Base-by-base conservation (phyloP, 2,888 invertebrate species). In the Tupiocoris notatus region DNA sequence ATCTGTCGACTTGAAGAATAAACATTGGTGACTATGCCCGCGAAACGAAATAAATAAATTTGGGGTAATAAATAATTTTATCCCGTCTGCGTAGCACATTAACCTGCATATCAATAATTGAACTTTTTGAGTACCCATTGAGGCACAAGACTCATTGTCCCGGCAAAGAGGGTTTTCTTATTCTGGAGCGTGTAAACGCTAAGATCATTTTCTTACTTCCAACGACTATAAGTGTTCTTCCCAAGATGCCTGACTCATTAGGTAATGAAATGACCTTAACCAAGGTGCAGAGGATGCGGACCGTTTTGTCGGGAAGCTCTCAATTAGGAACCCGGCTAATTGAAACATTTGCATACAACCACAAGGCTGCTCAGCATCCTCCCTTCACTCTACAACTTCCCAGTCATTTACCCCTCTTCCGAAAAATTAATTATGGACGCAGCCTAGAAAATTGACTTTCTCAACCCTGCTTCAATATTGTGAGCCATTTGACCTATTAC, bases 311-410 rank as follows among this genome's bases (percentile, higher is more conserved):
- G 56, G 64, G 39, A 74, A 64, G 74, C 63, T 54, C 64, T 56
- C 57, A 63, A 74, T 74, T 74, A 74, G 64, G 54, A 54, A 22
- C 23, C 21, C 22, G 56, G 61, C 73, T 74, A 74, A 74, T 74
- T 74, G 74, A 57, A 56, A 56, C 74, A 74, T 74, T 74, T 74
- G 74, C 74, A 74, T 74, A 74, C 64, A 64, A 74, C 74, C 74
- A 56, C 74, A 39, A 39, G 39, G 39, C 12, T 39, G 39, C 39
- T 39, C 39, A 7, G 6, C 6, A 39, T 16, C 71, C 71, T 56
- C 62, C 20, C 17, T 23, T 17, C 24, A 21, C 65, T 17, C 25
- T 6, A n/a, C 67, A 2, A 2, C 68, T 17, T 24, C 68, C 3
- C 39, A 12, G 39, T 3, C 39, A 12, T 39, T 39, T 39, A 39